A percentile compares a stretch with the other conserved stretches of the same genome.
Evolutionary conservation across 2,888 invertebrate species (phyloP).

Genomic region (Apotomis turbidana): DNA sequence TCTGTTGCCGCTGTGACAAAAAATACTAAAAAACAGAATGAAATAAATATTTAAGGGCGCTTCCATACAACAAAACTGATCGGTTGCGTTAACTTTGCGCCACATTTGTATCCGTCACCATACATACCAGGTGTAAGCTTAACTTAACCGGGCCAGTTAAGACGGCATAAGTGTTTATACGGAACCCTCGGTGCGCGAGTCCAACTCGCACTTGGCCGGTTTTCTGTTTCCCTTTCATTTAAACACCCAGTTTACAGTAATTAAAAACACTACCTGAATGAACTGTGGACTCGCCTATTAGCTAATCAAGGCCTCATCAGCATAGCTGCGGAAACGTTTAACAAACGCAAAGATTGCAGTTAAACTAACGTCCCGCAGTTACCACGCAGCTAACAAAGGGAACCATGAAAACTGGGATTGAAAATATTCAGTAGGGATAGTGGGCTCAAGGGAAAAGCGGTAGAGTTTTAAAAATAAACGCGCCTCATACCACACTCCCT

Average conservation of each 20-base stretch:
- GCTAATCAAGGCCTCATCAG: slow-evolving; percentile 23
- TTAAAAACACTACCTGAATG: slow-evolving; percentile 9
- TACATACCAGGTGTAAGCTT: no score
- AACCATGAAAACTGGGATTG: slow-evolving; percentile 35
- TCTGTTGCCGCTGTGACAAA: no score
- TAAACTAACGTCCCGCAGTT: slow-evolving; percentile 19
- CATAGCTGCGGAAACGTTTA: slow-evolving; percentile 18
- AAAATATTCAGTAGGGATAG: slow-evolving; percentile 10
- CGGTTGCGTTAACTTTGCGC: no score
- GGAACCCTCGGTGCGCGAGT: no score
- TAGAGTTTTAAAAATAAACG: background rate
- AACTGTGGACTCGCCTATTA: slow-evolving; percentile 9
- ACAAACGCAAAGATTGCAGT: slow-evolving; percentile 18
- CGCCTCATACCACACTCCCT: no score
- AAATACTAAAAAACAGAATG: no score
- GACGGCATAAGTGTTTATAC: no score
- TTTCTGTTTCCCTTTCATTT: slow-evolving; percentile 14
- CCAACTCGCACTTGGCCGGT: no score
- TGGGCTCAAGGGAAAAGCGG: slow-evolving; percentile 4
- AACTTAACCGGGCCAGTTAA: no score
- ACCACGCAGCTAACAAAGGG: slow-evolving; percentile 13
- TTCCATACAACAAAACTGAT: no score
- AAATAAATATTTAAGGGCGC: no score
- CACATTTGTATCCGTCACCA: no score
- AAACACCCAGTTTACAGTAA: background rate